A percentile compares a stretch with the other conserved stretches of the same genome.
Evolutionary conservation across 1,140 invertebrate species (phyloP).

Genomic region (Drepana arcuata): DNA sequence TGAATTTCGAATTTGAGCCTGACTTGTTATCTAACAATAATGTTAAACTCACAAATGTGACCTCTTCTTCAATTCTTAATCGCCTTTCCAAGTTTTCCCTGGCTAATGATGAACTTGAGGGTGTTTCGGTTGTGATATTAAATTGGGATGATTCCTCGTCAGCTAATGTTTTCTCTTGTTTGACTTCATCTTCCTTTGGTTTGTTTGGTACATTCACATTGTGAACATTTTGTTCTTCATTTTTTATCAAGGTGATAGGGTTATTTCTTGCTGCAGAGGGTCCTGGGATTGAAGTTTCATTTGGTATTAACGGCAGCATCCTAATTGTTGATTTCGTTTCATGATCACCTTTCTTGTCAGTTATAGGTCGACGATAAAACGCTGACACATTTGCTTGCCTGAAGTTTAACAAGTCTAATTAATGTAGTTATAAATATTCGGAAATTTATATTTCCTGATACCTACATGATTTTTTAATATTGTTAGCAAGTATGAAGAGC

Average conservation of each 20-base stretch:
- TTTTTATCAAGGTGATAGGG: slow-evolving; percentile 30
- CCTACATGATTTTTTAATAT: too few relatives aligned
- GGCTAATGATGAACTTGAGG: slow-evolving; percentile 2
- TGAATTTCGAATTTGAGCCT: too few relatives aligned
- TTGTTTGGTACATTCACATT: slow-evolving; percentile 5
- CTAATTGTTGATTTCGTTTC: too few relatives aligned
- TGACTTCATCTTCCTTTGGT: slow-evolving; percentile 7
- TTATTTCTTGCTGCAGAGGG: slow-evolving; percentile 24
- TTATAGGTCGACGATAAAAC: slow-evolving; percentile 31
- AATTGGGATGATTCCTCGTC: too few relatives aligned
- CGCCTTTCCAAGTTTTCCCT: slow-evolving; percentile 44
- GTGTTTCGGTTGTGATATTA: slow-evolving; percentile 1
- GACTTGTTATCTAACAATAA: too few relatives aligned
- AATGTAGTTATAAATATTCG: too few relatives aligned
- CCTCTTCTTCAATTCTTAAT: slow-evolving; percentile 55
- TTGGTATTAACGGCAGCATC: too few relatives aligned
- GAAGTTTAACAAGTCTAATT: too few relatives aligned
- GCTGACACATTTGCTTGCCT: slow-evolving; percentile 76
- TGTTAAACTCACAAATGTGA: slow-evolving; percentile 73
- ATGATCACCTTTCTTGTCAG: slow-evolving; percentile 15
- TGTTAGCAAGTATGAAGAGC: too few relatives aligned
- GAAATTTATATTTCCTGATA: too few relatives aligned
- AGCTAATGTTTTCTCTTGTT: too few relatives aligned
- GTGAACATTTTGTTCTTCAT: slow-evolving; percentile 15
- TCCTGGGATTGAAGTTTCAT: slow-evolving; percentile 13